These are phyloP conservation scores for Nettapus auritus DNA, from an alignment of 2,113 vertebrate genomes.

Conservation along the genomic window DNA sequence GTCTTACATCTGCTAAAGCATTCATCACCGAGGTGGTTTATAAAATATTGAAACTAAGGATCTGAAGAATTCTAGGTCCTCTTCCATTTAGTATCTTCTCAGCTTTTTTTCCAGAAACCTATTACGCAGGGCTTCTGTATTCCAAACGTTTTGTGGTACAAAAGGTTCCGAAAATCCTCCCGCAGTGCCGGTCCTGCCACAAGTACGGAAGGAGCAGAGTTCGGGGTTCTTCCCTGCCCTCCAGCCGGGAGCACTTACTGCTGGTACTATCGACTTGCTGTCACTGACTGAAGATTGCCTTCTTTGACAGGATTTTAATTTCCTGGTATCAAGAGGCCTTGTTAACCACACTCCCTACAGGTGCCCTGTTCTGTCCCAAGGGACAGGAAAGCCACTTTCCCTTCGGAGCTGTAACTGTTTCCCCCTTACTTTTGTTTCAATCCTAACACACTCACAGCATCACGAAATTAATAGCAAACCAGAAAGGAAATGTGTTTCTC, in stretches of 20 bases:
- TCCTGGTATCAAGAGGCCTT: background rate
- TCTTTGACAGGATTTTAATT: background rate
- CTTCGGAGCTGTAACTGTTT: background rate
- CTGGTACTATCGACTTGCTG: background rate
- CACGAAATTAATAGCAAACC: background rate
- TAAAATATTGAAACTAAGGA: too few species aligned
- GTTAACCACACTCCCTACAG: background rate
- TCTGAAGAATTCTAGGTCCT: background rate
- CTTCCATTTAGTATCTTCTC: background rate
- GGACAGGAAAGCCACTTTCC: background rate
- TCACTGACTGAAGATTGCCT: background rate
- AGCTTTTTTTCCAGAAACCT: background rate
- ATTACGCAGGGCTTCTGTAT: background rate
- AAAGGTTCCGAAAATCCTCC: background rate
- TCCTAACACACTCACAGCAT: background rate
- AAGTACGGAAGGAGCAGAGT: background rate
- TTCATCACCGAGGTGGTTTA: fast-evolving
- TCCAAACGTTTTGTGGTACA: background rate
- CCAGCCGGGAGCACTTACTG: background rate
- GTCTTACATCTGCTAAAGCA: background rate
- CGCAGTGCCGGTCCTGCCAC: background rate
- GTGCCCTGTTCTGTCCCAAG: background rate
- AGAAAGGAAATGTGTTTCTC: background rate
- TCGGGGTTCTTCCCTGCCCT: fast-evolving
- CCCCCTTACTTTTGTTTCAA: background rate